These are phyloP conservation scores for Oncorhynchus mykiss DNA, from an alignment of 2,113 vertebrate genomes.

Conservation along the genomic window DNA sequence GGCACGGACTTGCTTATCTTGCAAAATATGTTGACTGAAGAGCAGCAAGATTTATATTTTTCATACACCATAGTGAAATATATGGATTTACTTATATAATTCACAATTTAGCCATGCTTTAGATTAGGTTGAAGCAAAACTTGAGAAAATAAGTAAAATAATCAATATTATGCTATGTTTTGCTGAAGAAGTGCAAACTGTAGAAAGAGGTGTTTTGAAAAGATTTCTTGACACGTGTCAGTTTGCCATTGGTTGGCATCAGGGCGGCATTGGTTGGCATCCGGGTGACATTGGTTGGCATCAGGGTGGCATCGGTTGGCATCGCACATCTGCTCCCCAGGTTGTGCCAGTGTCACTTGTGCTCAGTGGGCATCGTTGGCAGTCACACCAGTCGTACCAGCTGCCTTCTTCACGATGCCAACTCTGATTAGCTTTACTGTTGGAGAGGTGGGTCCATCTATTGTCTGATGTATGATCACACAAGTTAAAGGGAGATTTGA, in stretches of 20 bases:
- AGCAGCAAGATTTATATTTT: conserved; percentile 5
- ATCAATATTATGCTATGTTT: neutral
- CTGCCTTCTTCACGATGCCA: conserved; percentile 11
- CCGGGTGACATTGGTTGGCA: too few species aligned
- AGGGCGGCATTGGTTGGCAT: neutral
- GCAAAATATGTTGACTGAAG: conserved; percentile 8
- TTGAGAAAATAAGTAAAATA: neutral
- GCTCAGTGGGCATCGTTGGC: conserved; percentile 15
- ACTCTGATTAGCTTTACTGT: neutral
- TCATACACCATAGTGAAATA: neutral
- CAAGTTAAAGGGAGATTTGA: neutral
- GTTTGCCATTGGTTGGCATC: neutral
- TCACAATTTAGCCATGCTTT: neutral
- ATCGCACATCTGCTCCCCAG: conserved; percentile 7
- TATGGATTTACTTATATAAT: conserved; percentile 1
- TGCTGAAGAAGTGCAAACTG: neutral
- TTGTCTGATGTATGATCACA: neutral
- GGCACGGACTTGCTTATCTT: conserved; percentile 2
- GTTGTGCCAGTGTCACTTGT: conserved; percentile 24
- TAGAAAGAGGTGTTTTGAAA: neutral
- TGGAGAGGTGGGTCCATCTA: neutral
- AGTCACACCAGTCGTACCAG: conserved; percentile 18
- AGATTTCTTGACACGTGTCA: neutral
- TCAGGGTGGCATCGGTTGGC: neutral
- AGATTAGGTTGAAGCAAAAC: neutral